Evolutionary conservation across 2,797 vertebrate genomes (phyloP).

Genomic region (Phrynocephalus forsythii): DNA sequence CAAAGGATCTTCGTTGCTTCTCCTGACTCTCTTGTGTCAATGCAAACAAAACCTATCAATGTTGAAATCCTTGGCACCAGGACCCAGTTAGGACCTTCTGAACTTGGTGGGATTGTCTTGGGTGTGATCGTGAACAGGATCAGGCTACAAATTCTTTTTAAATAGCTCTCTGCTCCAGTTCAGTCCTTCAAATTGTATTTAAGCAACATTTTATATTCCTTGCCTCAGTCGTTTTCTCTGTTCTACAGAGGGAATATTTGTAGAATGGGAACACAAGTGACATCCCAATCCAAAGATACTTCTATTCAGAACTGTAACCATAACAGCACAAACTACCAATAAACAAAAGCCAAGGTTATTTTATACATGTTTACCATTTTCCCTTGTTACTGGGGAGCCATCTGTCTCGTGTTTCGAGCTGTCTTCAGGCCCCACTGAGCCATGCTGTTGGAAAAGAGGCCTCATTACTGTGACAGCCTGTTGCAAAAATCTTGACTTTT

Average conservation of each 20-base stretch:
- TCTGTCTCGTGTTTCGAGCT: slow-evolving; percentile 78
- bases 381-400: slow-evolving; percentile 87
- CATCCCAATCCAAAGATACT: not conserved
- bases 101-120: not conserved
- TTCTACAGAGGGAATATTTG: too few relatives aligned
- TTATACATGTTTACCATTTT: slow-evolving; percentile 80
- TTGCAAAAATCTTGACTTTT: slow-evolving; percentile 62
- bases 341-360: not conserved
- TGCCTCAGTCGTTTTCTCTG: not conserved
- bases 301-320: not conserved
- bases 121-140: not conserved
- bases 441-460: slow-evolving; percentile 28
- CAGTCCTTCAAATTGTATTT: not conserved
- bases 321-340: not conserved
- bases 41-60: not conserved
- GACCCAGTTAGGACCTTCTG: not conserved
- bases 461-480: slow-evolving; percentile 61
- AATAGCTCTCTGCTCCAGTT: not conserved
- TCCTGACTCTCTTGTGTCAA: not conserved
- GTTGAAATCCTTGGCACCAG: too few relatives aligned
- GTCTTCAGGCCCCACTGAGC: not conserved
- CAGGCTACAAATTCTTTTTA: not conserved
- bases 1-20: not conserved
- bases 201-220: not conserved
- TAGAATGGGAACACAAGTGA: not conserved